Evolutionary conservation across 2,113 vertebrate genomes (phyloP).

Genomic region (Pseudorasbora parva): DNA sequence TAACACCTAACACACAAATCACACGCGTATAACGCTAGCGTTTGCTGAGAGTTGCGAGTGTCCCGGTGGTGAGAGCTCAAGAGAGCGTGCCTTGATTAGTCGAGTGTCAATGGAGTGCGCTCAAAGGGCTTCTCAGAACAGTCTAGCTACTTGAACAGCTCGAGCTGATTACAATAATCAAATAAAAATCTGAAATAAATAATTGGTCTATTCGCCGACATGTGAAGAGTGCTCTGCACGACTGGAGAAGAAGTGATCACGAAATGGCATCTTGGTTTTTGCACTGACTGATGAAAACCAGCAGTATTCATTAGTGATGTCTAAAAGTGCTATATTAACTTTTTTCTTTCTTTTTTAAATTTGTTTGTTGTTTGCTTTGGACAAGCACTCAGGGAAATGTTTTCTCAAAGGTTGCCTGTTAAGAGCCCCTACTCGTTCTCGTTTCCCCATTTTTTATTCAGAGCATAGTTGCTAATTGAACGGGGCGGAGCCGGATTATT

Average conservation of each 20-base stretch:
- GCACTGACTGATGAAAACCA: background rate
- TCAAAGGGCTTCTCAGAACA: constrained; percentile 45
- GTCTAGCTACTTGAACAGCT: constrained; percentile 53
- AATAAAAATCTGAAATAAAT: constrained; percentile 43
- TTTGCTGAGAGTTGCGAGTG: background rate
- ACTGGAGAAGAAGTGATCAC: constrained; percentile 40
- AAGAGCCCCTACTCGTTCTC: no score
- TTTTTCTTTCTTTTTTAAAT: background rate
- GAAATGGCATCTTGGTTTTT: background rate
- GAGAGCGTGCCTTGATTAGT: constrained; percentile 52
- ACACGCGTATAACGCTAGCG: constrained; percentile 1
- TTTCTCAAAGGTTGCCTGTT: no score
- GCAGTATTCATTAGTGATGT: background rate
- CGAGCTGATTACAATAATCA: constrained; percentile 67
- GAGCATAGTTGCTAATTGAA: no score
- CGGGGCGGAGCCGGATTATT: no score
- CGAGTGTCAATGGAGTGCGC: constrained; percentile 50
- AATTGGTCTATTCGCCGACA: constrained; percentile 42
- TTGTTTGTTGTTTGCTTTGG: background rate
- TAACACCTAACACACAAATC: constrained; percentile 32
- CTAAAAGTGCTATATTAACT: background rate
- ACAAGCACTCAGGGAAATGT: background rate
- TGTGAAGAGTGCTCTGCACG: constrained; percentile 29
- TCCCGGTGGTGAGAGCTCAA: constrained; percentile 10
- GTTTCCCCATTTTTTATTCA: no score